Conservation (phyloP, 2,113 vertebrate genomes). For the Sinocyclocheilus rhinocerous region DNA sequence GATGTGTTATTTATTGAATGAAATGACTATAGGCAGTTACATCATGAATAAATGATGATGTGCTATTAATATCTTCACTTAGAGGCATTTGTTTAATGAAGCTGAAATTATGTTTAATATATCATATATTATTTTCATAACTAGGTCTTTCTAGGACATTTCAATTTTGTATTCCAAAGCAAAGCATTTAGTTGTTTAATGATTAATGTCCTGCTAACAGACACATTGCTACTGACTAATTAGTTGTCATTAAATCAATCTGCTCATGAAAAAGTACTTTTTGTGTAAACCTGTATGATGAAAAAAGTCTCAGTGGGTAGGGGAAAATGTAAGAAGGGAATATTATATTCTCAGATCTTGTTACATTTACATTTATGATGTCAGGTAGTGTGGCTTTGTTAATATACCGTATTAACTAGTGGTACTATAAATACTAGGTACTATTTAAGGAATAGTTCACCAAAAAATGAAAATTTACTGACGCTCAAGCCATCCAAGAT, state of each 20-base stretch:
- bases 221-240: conserved; percentile 25
- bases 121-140: background rate
- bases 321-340: background rate
- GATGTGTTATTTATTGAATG: conserved; percentile 16
- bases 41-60: background rate
- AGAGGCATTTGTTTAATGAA: background rate
- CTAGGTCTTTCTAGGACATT: background rate
- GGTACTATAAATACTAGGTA: no score
- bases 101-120: background rate
- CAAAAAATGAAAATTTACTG: background rate
- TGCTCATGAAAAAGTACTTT: background rate
- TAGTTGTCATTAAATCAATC: background rate
- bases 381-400: background rate
- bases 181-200: background rate
- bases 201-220: conserved; percentile 4
- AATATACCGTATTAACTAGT: background rate
- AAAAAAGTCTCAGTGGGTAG: background rate
- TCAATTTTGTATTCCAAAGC: background rate
- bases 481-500: background rate
- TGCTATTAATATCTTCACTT: background rate
- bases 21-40: background rate
- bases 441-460: background rate
- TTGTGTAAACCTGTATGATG: background rate
- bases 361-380: background rate
- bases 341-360: background rate